Evolutionary conservation across 2,888 invertebrate genomes (phyloP).

Genomic region (Zygaena filipendulae): DNA sequence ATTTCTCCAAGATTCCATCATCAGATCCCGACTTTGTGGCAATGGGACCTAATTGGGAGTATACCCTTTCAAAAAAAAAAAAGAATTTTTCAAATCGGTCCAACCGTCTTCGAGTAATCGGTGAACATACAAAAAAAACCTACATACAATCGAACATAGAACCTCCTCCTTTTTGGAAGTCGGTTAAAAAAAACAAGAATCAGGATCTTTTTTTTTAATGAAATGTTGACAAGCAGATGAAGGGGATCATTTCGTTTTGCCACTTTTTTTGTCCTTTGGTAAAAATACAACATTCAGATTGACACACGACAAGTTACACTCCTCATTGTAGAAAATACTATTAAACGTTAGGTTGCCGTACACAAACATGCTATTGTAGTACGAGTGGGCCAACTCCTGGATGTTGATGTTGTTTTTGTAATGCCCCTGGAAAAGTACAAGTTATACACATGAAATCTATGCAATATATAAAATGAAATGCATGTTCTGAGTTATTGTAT

Average conservation of each 20-base stretch:
- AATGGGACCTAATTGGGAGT: no score
- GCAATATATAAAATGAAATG: no score
- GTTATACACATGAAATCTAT: neutral
- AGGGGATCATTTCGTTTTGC: neutral
- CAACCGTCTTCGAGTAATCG: no score
- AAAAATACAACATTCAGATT: conserved; percentile 22
- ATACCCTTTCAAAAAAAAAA: no score
- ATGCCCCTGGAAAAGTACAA: conserved; percentile 25
- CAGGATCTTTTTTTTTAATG: no score
- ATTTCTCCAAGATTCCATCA: no score
- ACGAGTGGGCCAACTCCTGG: conserved; percentile 22
- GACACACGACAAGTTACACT: conserved; percentile 35
- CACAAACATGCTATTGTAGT: conserved; percentile 30
- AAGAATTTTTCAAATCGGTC: no score
- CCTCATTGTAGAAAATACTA: conserved; percentile 25
- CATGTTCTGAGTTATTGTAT: no score
- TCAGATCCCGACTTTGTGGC: no score
- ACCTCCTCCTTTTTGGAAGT: conserved; percentile 1
- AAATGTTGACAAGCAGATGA: no score
- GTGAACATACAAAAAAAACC: no score
- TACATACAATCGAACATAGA: no score
- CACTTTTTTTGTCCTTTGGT: conserved; percentile 21
- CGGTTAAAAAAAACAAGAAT: neutral
- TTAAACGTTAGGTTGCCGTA: conserved; percentile 30
- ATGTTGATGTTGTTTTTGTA: conserved; percentile 23